Percentiles rank a stretch among this genome's conserved stretches.
phyloP scores from a whole-genome alignment of 2,888 invertebrate species.

The Sesia apiformis region DNA sequence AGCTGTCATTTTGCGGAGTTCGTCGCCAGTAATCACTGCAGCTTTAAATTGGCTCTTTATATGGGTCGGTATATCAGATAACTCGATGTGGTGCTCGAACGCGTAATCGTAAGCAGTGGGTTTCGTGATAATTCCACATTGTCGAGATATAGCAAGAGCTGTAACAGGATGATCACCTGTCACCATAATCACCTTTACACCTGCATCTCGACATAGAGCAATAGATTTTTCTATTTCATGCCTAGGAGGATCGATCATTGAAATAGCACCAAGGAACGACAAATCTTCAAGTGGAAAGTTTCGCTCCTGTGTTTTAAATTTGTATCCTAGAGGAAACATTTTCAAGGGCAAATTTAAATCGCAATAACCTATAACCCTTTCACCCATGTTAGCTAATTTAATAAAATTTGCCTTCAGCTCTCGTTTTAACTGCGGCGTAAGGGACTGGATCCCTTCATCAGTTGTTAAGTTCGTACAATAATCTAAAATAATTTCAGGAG shows the following conservation, averaged over 20 bases:
- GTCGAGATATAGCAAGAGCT: conserved; percentile 81
- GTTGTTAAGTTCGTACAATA: conserved; percentile 73
- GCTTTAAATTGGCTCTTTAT: conserved; percentile 52
- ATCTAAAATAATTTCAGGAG: conserved; percentile 81
- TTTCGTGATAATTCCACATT: conserved; percentile 77
- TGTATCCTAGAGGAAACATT: conserved; percentile 62
- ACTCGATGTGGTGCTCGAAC: conserved; percentile 71
- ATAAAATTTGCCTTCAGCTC: conserved; percentile 79
- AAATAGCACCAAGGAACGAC: conserved; percentile 77
- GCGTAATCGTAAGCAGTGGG: conserved; percentile 83
- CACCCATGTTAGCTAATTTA: conserved; percentile 88
- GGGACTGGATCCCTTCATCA: conserved; percentile 62
- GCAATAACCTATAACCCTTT: conserved; percentile 89
- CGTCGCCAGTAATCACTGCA: conserved; percentile 62
- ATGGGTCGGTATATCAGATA: conserved; percentile 63
- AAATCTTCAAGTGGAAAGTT: conserved; percentile 80
- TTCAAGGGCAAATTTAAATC: conserved; percentile 77
- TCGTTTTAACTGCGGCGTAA: conserved; percentile 64
- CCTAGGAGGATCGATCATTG: conserved; percentile 83
- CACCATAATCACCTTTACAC: conserved; percentile 83
- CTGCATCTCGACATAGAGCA: conserved; percentile 78
- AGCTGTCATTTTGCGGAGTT: conserved; percentile 73
- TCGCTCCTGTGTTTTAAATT: conserved; percentile 71
- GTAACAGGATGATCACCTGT: conserved; percentile 85
- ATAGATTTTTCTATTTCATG: conserved; percentile 79